phyloP scores from a whole-genome alignment of 1,140 invertebrate species.

The Drosophila repleta region DNA sequence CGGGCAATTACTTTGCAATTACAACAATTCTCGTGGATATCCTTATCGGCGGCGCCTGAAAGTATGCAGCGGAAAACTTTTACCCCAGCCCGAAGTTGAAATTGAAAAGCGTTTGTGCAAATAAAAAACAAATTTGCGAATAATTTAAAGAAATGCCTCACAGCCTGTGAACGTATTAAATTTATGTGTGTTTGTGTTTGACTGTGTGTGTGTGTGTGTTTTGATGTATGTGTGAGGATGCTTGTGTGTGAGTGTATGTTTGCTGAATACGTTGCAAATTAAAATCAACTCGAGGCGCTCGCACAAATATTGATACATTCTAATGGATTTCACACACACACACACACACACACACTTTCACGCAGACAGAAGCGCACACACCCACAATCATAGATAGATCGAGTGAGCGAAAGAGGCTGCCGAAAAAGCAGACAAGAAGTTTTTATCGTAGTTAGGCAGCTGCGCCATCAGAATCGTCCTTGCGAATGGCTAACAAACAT shows the following conservation, averaged over 20 bases:
- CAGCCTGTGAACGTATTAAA: conserved; percentile 1
- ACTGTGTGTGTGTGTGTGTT: conserved; percentile 7
- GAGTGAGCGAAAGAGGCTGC: conserved; percentile 39
- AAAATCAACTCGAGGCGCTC: conserved; percentile 73
- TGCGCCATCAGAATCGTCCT: conserved; percentile 66
- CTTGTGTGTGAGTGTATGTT: conserved; percentile 14
- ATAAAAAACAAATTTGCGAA: conserved; percentile 75
- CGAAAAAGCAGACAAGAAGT: conserved; percentile 61
- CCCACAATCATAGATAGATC: neutral
- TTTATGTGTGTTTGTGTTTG: conserved; percentile 3
- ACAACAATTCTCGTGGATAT: conserved; percentile 30
- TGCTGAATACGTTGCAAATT: conserved; percentile 75
- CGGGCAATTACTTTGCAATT: conserved; percentile 73
- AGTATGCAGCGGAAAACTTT: conserved; percentile 40
- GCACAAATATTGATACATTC: conserved; percentile 83
- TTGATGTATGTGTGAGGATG: neutral
- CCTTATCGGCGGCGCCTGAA: conserved; percentile 35
- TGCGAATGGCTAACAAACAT: conserved; percentile 65
- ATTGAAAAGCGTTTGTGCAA: conserved; percentile 74
- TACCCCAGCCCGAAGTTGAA: conserved; percentile 46
- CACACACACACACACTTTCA: conserved; percentile 17
- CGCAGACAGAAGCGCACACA: too few relatives aligned
- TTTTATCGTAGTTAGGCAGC: conserved; percentile 79
- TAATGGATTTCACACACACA: conserved; percentile 71
- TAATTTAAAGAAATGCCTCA: conserved; percentile 59